Evolutionary conservation across 2,113 vertebrate species (phyloP), one percentile per base, ranked within the genome.

Genomic region (Raja brachyura): DNA sequence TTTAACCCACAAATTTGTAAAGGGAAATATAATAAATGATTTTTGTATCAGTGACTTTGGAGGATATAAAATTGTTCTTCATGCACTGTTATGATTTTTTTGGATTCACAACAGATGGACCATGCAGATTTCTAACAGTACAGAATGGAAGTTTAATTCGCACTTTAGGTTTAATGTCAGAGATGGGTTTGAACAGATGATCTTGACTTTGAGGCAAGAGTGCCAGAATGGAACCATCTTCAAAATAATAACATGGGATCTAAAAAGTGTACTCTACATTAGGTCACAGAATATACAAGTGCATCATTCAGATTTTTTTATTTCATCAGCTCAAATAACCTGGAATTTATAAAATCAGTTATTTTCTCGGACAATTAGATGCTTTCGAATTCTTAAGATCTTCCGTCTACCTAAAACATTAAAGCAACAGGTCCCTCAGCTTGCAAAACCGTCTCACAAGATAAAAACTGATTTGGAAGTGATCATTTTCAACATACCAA

Each of bases 301-400:
- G 11, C 14, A 13, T 77, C 75, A 77, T 31, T 14, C 31, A 77
- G 10, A 33, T 10, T 33, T 33, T 77, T 4, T 75, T 75, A 3
- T 22, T 77, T 77, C n/a, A 77, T 77, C n/a, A 77, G 75, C n/a
- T 77, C n/a, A 33, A 77, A 77, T 77, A 77, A 77, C 75, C 75
- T 77, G n/a, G 10, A 13, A 4, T 33, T 33, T 77, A 13, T 77
- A 31, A 13, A 33, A 33, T 77, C n/a, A 33, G 31, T 77, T 77
- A 1, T 33, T 77, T 31, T 77, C 6, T 2, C 14, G n/a, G 31
- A 31, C 75, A 33, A 33, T 33, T 33, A 77, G 10, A 1, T 31
- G 8, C 8, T 88, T 61, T 63, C n/a, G n/a, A 63, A 13, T 88
- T 88, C 48, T 59, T 85, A n/a, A 59, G 16, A 14, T 11, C 56